These are phyloP conservation scores for Dermatemys mawii DNA, from an alignment of 2,113 vertebrate species.

Conservation along the genomic window DNA sequence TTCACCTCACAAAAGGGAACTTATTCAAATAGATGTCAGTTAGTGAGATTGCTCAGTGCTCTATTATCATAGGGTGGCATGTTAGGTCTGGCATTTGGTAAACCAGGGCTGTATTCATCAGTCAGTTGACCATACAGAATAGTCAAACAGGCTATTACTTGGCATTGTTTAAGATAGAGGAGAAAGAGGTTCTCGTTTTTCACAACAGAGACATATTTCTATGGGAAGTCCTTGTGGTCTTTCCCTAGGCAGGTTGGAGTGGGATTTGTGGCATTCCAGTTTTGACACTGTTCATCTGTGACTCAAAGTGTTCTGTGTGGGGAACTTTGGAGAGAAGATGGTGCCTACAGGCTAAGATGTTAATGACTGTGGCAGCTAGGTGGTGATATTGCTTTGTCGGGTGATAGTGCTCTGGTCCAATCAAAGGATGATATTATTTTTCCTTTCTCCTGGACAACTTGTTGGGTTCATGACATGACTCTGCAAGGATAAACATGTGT, in stretches of 20 bases:
- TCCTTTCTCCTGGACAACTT: not conserved
- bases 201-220: not conserved
- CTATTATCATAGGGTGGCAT: not conserved
- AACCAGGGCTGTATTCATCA: not conserved
- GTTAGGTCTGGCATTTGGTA: not conserved
- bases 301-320: not conserved
- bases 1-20: not conserved
- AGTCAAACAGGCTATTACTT: not conserved
- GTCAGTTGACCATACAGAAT: not conserved
- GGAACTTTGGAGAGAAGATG: not conserved
- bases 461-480: no score
- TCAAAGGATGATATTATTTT: not conserved
- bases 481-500: no score
- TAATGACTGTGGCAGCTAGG: not conserved
- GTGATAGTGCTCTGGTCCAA: not conserved
- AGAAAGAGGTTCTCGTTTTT: not conserved
- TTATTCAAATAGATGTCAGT: not conserved
- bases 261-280: not conserved
- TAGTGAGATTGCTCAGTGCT: not conserved
- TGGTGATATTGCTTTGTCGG: not conserved
- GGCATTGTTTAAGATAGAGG: not conserved
- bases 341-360: not conserved
- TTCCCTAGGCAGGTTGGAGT: not conserved
- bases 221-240: not conserved
- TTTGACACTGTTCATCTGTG: not conserved